phyloP scores from a whole-genome alignment of 37 sponge, comb jelly and placozoan species.

The Halichondria panicea region DNA sequence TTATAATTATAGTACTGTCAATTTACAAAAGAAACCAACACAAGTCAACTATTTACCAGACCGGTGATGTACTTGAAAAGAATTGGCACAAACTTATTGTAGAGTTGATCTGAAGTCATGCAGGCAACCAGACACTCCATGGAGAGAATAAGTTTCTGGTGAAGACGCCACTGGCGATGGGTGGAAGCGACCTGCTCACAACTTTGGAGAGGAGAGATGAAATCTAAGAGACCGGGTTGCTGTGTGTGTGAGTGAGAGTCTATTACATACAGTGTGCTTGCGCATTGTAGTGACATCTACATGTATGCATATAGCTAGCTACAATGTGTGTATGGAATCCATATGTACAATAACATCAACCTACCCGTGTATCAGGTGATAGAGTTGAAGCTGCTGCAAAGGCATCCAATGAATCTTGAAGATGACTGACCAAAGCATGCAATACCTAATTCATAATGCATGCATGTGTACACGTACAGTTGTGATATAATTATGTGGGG shows the following conservation, averaged over 20 bases:
- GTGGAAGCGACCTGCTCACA: conserved; percentile 39
- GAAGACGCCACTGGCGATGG: conserved; percentile 65
- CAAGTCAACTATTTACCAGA: conserved; percentile 46
- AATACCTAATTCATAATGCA: conserved; percentile 8
- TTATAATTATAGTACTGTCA: not conserved
- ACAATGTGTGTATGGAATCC: not conserved
- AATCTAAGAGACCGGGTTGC: conserved; percentile 75
- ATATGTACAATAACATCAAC: not conserved
- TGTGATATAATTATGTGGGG: too few relatives aligned
- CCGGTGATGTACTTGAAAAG: conserved; percentile 50
- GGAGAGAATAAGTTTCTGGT: conserved; percentile 30
- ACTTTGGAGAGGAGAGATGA: conserved; percentile 45
- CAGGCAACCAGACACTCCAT: conserved; percentile 28
- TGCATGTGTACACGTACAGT: not conserved
- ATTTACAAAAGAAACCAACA: not conserved
- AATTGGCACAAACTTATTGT: conserved; percentile 71
- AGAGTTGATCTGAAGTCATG: conserved; percentile 79
- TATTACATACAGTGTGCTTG: not conserved
- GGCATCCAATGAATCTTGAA: conserved; percentile 3
- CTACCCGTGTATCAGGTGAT: conserved; percentile 46
- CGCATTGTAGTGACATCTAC: not conserved
- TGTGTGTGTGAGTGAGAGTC: conserved; percentile 3
- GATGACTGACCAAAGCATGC: conserved; percentile 9
- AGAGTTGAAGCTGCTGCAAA: conserved; percentile 33
- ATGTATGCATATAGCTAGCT: not conserved